Evolutionary conservation across 2,113 vertebrate species (phyloP).

Genomic region (Plecturocebus donacophilus): DNA sequence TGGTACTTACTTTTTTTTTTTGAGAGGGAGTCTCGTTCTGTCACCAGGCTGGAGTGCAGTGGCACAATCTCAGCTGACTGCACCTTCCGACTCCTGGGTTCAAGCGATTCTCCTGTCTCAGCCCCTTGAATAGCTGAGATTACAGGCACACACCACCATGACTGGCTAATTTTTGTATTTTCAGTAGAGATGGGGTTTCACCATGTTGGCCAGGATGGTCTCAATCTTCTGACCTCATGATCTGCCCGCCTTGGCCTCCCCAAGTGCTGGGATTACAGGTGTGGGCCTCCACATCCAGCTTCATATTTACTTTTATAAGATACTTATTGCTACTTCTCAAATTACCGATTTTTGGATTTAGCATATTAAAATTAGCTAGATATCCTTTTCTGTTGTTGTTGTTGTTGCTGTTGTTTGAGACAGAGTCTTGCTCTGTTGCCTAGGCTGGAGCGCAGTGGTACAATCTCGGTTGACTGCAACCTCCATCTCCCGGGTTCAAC

Average conservation of each 20-base stretch:
- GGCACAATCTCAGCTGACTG: neutral
- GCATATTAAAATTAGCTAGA: neutral
- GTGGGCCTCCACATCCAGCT: neutral
- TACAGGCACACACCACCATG: neutral
- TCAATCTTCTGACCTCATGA: neutral
- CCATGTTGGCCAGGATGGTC: neutral
- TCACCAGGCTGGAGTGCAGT: no score
- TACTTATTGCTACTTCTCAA: neutral
- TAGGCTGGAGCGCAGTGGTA: no score
- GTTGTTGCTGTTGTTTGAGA: no score
- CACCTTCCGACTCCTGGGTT: neutral
- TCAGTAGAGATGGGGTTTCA: neutral
- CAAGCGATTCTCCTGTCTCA: neutral
- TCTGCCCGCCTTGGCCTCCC: neutral
- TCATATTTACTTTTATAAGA: neutral
- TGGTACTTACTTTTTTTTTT: neutral
- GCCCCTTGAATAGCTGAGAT: neutral
- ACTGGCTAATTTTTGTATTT: neutral
- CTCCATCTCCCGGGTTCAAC: no score
- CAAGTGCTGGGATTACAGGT: neutral
- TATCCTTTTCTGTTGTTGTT: no score
- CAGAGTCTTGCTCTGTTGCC: no score
- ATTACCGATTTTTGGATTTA: neutral
- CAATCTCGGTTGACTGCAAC: no score
- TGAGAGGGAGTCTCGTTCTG: neutral